phyloP scores from a whole-genome alignment of 2,888 invertebrate genomes.

The Sinohyriopsis cumingii region DNA sequence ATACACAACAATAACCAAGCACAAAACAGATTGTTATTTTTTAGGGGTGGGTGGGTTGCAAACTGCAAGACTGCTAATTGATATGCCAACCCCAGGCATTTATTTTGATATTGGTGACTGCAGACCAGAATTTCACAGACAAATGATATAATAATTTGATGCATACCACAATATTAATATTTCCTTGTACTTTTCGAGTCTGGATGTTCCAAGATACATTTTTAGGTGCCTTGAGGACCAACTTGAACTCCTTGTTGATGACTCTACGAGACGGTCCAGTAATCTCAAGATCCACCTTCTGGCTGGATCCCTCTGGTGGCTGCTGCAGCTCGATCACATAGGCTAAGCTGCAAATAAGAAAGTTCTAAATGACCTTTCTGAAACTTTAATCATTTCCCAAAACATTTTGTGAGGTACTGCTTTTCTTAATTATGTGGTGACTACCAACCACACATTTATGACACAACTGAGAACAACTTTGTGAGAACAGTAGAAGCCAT shows the following conservation, averaged over 20 bases:
- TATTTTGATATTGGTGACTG: neutral
- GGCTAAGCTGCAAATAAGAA: constrained; percentile 37
- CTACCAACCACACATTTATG: too few relatives aligned
- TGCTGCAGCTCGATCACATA: constrained; percentile 55
- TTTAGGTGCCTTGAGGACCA: constrained; percentile 70
- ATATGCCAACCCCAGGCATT: too few relatives aligned
- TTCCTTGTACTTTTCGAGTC: constrained; percentile 64
- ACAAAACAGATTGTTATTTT: too few relatives aligned
- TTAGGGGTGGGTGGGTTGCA: too few relatives aligned
- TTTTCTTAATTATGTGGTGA: too few relatives aligned
- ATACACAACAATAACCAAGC: too few relatives aligned
- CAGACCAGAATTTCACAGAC: neutral
- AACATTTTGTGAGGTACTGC: too few relatives aligned
- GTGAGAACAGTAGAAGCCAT: too few relatives aligned
- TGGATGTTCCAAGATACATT: constrained; percentile 67
- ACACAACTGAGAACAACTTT: too few relatives aligned
- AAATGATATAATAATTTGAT: neutral
- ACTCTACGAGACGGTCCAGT: constrained; percentile 25
- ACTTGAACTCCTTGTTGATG: constrained; percentile 53
- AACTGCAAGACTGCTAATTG: too few relatives aligned
- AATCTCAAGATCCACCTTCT: constrained; percentile 54
- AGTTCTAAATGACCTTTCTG: constrained; percentile 3
- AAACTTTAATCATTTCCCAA: too few relatives aligned
- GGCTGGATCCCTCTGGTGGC: constrained; percentile 22
- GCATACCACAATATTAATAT: constrained; percentile 69